phyloP scores from a whole-genome alignment of 1,140 invertebrate genomes.

The Thalassaphorura encarpata region DNA sequence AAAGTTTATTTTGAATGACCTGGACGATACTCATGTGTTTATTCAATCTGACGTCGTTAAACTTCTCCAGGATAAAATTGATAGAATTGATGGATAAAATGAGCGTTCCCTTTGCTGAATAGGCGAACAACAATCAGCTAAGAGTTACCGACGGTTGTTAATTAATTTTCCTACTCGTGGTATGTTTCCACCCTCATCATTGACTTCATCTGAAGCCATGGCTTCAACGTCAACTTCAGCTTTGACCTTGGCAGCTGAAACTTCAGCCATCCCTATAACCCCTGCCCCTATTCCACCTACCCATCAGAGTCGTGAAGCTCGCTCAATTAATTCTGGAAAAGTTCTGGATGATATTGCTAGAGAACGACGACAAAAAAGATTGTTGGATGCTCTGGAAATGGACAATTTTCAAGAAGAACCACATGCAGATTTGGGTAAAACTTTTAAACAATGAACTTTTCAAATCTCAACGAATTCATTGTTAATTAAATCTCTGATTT shows the following conservation, averaged over 20 bases:
- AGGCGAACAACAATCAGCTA: too few species aligned
- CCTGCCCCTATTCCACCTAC: too few species aligned
- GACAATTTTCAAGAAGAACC: slow-evolving; percentile 98
- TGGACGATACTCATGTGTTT: slow-evolving; percentile 93
- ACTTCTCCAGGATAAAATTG: slow-evolving; percentile 74
- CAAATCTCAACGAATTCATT: not conserved
- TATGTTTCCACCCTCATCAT: too few species aligned
- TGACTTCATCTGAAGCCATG: too few species aligned
- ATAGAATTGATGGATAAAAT: slow-evolving; percentile 95
- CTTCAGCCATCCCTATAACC: too few species aligned
- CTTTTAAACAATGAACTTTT: not conserved
- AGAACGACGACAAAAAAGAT: slow-evolving; percentile 72
- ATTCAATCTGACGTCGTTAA: slow-evolving; percentile 88
- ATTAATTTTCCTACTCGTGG: too few species aligned
- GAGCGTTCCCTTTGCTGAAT: too few species aligned
- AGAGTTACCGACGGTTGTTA: too few species aligned
- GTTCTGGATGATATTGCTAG: slow-evolving; percentile 84
- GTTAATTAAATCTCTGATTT: not conserved
- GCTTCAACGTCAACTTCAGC: too few species aligned
- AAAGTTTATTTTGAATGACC: slow-evolving; percentile 93
- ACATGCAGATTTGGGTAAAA: slow-evolving; percentile 75
- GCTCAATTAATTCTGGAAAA: too few species aligned
- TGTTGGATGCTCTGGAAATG: slow-evolving; percentile 85
- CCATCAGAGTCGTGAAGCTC: too few species aligned
- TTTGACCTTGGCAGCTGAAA: too few species aligned